These are phyloP conservation scores for Platyscapa corneri DNA, from an alignment of 1,140 invertebrate species.

Conservation along the genomic window DNA sequence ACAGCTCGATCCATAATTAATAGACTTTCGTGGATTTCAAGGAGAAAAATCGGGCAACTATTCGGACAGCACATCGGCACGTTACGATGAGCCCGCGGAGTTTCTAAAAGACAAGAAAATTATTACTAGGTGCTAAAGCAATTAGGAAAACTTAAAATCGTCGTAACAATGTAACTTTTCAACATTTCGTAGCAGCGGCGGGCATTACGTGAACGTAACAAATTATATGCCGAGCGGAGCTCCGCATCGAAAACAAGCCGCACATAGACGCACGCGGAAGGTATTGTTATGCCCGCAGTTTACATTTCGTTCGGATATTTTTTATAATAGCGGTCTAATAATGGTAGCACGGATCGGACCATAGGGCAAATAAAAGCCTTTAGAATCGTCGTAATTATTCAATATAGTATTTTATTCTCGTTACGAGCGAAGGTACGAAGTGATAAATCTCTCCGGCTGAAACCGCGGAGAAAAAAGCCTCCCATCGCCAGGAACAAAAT, in stretches of 20 bases:
- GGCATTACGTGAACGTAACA: background rate
- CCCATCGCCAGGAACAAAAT: background rate
- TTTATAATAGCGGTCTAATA: background rate
- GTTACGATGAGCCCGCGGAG: background rate
- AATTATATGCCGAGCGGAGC: background rate
- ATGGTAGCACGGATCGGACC: background rate
- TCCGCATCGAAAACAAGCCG: background rate
- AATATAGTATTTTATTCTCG: constrained; percentile 7
- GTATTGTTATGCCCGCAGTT: background rate
- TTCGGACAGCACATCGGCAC: background rate
- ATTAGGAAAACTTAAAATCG: background rate
- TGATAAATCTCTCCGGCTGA: constrained; percentile 5
- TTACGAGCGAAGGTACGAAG: background rate
- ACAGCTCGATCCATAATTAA: background rate
- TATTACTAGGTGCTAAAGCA: background rate
- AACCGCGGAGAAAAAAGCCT: background rate
- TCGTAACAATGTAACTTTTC: background rate
- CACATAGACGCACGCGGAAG: background rate
- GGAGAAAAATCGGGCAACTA: background rate
- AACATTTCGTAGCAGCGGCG: background rate
- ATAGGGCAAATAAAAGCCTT: background rate
- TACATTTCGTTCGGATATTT: background rate
- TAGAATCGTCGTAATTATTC: background rate
- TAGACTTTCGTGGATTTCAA: background rate
- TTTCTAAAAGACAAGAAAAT: background rate